Conservation (phyloP, 1,140 invertebrate species). For the Macrotrachela quadricornifera region DNA sequence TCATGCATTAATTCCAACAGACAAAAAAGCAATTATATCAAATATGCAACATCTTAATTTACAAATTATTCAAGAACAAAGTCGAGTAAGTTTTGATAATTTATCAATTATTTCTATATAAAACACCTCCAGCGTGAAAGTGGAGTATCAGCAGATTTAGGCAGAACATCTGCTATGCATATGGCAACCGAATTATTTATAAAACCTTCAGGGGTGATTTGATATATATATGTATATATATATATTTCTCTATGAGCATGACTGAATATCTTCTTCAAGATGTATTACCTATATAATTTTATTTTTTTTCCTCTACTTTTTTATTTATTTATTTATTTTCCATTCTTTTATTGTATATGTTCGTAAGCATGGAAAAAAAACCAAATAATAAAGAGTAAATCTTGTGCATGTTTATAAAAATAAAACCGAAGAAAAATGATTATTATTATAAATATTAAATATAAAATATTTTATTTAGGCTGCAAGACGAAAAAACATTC, state of each 20-base stretch:
- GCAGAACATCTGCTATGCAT: neutral
- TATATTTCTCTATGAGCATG: constrained; percentile 2
- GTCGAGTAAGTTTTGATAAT: constrained; percentile 31
- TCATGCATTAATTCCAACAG: constrained; percentile 68
- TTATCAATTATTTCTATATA: too few relatives aligned
- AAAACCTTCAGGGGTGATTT: neutral
- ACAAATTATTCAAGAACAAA: constrained; percentile 78
- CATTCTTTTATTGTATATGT: neutral
- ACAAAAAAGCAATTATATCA: constrained; percentile 79
- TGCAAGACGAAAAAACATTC: constrained; percentile 21
- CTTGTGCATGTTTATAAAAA: too few relatives aligned
- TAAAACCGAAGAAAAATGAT: too few relatives aligned
- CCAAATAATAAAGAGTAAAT: too few relatives aligned
- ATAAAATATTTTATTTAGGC: too few relatives aligned
- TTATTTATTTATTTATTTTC: neutral
- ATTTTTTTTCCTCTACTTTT: neutral
- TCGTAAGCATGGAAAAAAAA: neutral
- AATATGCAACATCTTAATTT: constrained; percentile 81
- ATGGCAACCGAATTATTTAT: neutral
- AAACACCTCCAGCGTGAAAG: constrained; percentile 14
- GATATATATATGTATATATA: neutral
- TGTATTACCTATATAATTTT: neutral
- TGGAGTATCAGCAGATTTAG: neutral
- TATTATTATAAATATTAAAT: too few relatives aligned
- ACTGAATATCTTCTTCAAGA: constrained; percentile 7